A percentile compares a stretch with the other conserved stretches of the same genome.
phyloP scores from a whole-genome alignment of 2,113 vertebrate species.

The Ornithorhynchus anatinus region DNA sequence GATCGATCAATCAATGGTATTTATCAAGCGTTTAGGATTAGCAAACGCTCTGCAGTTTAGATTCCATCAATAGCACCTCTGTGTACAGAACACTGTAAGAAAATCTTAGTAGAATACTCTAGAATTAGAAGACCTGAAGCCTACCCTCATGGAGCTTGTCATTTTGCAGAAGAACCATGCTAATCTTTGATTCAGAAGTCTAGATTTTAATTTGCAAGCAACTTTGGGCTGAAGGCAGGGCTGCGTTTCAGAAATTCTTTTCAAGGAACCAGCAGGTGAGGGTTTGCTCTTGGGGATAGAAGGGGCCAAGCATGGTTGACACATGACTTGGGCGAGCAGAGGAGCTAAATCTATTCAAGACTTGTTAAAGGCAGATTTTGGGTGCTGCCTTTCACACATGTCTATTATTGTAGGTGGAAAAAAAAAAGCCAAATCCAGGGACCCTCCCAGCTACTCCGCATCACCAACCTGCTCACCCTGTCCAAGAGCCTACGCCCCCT shows the following conservation, averaged over 20 bases:
- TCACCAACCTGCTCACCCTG: background rate
- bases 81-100: no score
- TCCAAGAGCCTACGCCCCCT: background rate
- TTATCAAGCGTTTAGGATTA: no score
- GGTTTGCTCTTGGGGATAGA: background rate
- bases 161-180: no score
- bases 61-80: no score
- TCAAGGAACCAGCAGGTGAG: background rate
- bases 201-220: conserved; percentile 7
- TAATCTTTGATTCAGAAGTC: conserved; percentile 13
- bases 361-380: background rate
- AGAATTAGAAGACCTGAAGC: no score
- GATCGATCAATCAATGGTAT: no score
- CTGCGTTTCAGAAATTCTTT: background rate
- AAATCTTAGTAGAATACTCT: no score
- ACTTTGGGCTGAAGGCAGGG: conserved; percentile 12
- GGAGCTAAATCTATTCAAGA: background rate
- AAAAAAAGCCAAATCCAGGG: background rate
- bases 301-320: background rate
- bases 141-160: no score
- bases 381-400: background rate
- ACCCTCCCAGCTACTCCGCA: background rate
- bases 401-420: background rate
- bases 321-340: background rate
- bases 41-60: no score